Base-by-base conservation (phyloP, 2,113 vertebrate species). In the Piaya cayana region DNA sequence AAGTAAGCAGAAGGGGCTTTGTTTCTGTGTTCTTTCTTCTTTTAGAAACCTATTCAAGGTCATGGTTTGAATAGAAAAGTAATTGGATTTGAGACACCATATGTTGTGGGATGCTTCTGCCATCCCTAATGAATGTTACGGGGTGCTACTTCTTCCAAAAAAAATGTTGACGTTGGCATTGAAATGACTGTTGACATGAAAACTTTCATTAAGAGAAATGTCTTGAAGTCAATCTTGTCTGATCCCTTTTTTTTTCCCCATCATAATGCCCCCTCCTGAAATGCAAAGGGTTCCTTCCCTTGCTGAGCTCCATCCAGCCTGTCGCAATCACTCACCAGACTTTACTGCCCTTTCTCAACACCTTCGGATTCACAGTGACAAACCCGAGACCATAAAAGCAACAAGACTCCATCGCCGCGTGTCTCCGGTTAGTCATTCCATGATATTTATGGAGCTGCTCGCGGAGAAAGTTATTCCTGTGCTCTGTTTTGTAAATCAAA, bases 21-120 rank as follows among this genome's bases (percentile, higher is more conserved):
- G 56, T 88, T 77, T 53, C 32, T 43, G 11, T 53, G 7, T 52
- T 92, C 5, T 21, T 86, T 65, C 37, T 78, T 93, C 52, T 59
- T 86, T 77, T 50, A 79, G 80, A 72, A 92, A 43, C 52, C 47
- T 58, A 55, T 56, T 90, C 87, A 96, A 97, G 95, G 95, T 96
- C 92, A 95, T 63, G 64, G 63, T 80, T 96, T 90, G 87, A 94
- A 95, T 43, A 96, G 93, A 85, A 56, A 94, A 93, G 90, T 96
- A 96, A 96, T 94, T 96, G 86, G 50, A 85, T 94, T 90, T 87
- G 80, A 94, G 86, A 85, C 69, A 93, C 84, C 91, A 78, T 91
- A 95, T 96, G 78, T 53, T 92, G 50, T 91, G 87, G 85, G 75
- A 94, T 86, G 81, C 67, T 88, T 68, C 59, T 90, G 82, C 86